Base-by-base conservation (phyloP, 2,888 invertebrate genomes). In the Caenorhabditis sp. region DNA sequence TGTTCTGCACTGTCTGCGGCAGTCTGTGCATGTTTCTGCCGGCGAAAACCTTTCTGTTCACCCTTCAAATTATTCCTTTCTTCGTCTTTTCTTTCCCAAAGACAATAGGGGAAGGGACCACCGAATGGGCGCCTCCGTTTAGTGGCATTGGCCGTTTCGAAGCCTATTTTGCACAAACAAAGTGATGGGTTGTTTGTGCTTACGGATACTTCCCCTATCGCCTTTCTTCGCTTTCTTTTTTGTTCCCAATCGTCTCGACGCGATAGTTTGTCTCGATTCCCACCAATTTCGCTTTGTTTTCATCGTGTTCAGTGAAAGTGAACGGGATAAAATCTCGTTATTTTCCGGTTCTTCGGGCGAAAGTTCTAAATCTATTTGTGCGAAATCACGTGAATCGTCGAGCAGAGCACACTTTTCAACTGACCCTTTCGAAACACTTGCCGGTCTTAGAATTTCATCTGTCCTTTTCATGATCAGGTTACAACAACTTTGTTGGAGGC, bases 121-220 rank as follows among this genome's bases (percentile, higher is more conserved):
- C 37, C 53, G 30, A 24, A 30, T 15, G 35, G 39, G 46, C 37
- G 45, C 32, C 43, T 32, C 41, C 56, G 22, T 50, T 55, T 58
- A 26, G 30, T 20, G 66, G 46, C 27, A 26, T 45, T n/a, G 55
- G 65, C 66, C 32, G 66, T 48, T 66, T 66, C 66, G 55, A 39
- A 50, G 37, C 30, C 35, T 52, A 52, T 58, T 56, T 62, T 62
- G 55, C 71, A 61, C 62, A 72, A 72, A 61, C 70, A 61, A 61
- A 70, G 70, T 70, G 70, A 70, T 59, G 59, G 61, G 61, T 61
- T 61, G 53, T 59, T 61, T 61, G 53, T 59, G 65, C 65, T 55
- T 55, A 65, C 55, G 65, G 55, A 65, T 65, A 65, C 63, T 65
- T 53, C 58, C 39, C 39, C 52, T 62, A 48, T 56, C 50, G 41